Percentiles rank a stretch among this genome's conserved stretches.
phyloP scores from a whole-genome alignment of 2,888 invertebrate species.

The Ormyrus thymus region DNA sequence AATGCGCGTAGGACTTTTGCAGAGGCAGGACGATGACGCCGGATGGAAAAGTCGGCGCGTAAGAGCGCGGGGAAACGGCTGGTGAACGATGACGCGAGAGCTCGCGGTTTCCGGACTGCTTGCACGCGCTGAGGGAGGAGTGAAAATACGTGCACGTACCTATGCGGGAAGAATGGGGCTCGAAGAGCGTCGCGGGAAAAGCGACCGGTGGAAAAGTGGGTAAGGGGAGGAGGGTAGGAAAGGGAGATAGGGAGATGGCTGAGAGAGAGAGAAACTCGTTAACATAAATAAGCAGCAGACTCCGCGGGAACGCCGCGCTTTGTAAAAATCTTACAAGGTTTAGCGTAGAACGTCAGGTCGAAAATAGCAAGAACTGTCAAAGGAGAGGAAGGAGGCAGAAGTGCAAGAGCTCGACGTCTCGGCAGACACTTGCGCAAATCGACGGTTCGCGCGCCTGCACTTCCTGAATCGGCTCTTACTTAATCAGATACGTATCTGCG shows the following conservation, averaged over 20 bases:
- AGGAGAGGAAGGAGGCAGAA: not conserved
- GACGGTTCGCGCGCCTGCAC: slow-evolving; percentile 22
- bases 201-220: not conserved
- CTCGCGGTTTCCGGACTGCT: slow-evolving; percentile 33
- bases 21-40: slow-evolving; percentile 54
- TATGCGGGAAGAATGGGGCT: slow-evolving; percentile 4
- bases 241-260: slow-evolving; percentile 55
- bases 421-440: not conserved
- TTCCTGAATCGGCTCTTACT: slow-evolving; percentile 16
- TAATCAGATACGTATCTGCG: slow-evolving; percentile 28
- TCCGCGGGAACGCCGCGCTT: not conserved
- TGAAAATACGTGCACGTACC: no score
- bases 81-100: slow-evolving; percentile 4
- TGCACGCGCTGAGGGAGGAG: not conserved
- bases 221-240: slow-evolving; percentile 31
- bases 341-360: not conserved
- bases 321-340: not conserved
- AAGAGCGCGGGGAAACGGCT: slow-evolving; percentile 48
- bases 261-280: slow-evolving; percentile 65
- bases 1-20: slow-evolving; percentile 61
- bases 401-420: not conserved
- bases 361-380: not conserved
- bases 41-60: slow-evolving; percentile 55
- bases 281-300: slow-evolving; percentile 67
- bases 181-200: not conserved